phyloP scores from a whole-genome alignment of 2,113 vertebrate species.

The Vidua macroura region DNA sequence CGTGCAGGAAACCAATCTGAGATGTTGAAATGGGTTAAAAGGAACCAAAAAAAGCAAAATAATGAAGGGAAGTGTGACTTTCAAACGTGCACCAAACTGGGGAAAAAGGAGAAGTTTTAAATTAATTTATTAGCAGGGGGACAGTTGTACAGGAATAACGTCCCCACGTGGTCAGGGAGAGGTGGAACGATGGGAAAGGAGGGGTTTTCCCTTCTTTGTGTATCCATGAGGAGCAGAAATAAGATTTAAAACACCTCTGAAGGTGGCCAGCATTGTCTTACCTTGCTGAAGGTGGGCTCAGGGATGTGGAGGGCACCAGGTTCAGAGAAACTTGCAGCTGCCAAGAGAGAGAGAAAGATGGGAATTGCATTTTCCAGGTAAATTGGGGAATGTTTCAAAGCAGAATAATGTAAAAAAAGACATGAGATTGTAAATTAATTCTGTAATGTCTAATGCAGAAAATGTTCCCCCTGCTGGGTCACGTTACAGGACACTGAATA shows the following conservation, averaged over 20 bases:
- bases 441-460: background rate
- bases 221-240: background rate
- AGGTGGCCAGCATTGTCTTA: background rate
- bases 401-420: background rate
- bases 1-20: slow-evolving; percentile 3
- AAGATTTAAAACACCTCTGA: background rate
- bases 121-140: background rate
- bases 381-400: background rate
- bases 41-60: background rate
- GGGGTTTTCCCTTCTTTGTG: background rate
- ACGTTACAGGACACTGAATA: background rate
- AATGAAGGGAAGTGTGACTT: background rate
- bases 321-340: slow-evolving; percentile 29
- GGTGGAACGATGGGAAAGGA: background rate
- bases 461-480: background rate
- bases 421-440: slow-evolving; percentile 10
- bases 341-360: slow-evolving; percentile 21
- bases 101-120: background rate
- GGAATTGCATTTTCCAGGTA: slow-evolving; percentile 23
- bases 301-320: background rate
- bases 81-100: background rate
- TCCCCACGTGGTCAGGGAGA: background rate
- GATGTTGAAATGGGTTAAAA: slow-evolving; percentile 48
- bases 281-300: background rate
- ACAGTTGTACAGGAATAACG: background rate